Conservation (phyloP, 2,888 invertebrate genomes). For the Hecatera dysodea region DNA sequence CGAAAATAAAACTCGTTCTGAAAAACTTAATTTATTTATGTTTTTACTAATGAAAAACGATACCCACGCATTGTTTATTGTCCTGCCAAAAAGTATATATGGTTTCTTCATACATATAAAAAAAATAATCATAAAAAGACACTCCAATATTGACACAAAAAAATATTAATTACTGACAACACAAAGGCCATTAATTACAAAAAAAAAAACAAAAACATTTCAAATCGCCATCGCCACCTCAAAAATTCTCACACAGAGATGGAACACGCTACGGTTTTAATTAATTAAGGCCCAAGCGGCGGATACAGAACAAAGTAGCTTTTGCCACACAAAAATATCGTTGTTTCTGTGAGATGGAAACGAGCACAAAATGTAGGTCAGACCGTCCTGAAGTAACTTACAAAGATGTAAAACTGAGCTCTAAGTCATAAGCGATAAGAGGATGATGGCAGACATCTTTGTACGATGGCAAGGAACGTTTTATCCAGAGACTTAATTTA, state of each 20-base stretch:
- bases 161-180: background rate
- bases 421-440: conserved; percentile 64
- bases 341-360: conserved; percentile 79
- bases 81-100: too few relatives aligned
- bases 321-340: conserved; percentile 84
- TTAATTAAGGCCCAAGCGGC: conserved; percentile 81
- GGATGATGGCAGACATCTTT: background rate
- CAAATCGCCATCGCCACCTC: conserved; percentile 54
- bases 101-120: background rate
- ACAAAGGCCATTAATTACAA: conserved; percentile 17
- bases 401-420: conserved; percentile 77
- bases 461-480: background rate
- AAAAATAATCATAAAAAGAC: background rate
- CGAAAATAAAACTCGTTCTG: too few relatives aligned
- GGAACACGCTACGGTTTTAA: conserved; percentile 72
- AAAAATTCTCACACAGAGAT: conserved; percentile 57
- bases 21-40: too few relatives aligned
- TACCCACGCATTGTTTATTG: too few relatives aligned
- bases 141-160: background rate
- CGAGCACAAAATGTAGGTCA: conserved; percentile 83
- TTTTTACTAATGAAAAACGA: too few relatives aligned
- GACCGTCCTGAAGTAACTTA: conserved; percentile 78
- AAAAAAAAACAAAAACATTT: conserved; percentile 33
- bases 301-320: conserved; percentile 80
- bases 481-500: background rate